These are phyloP conservation scores for Malurus melanocephalus DNA, from an alignment of 2,113 vertebrate species.

Conservation along the genomic window DNA sequence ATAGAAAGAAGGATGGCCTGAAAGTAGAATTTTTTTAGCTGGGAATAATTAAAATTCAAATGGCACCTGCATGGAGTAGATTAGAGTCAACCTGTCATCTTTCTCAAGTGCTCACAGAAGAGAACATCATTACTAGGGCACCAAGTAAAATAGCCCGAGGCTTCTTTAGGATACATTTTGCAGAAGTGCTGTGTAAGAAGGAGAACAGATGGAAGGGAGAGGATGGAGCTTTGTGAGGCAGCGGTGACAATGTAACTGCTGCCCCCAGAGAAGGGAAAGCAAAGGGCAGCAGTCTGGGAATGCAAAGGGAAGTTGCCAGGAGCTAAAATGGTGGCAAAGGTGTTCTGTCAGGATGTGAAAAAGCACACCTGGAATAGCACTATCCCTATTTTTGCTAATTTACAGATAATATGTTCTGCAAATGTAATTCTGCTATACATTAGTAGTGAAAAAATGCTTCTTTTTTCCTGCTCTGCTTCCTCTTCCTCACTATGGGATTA, in stretches of 20 bases:
- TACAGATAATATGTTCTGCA: neutral
- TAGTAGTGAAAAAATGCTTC: neutral
- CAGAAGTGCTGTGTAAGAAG: neutral
- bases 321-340: neutral
- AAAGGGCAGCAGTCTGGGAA: neutral
- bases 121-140: constrained; percentile 30
- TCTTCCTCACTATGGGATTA: neutral
- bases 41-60: constrained; percentile 37
- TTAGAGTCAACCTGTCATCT: constrained; percentile 41
- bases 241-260: neutral
- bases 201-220: neutral
- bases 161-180: neutral
- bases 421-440: neutral
- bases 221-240: neutral
- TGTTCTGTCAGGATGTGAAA: neutral
- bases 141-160: constrained; percentile 9
- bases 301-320: neutral
- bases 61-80: neutral
- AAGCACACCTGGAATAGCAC: neutral
- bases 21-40: constrained; percentile 3
- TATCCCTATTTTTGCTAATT: neutral
- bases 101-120: neutral
- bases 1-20: neutral
- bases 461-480: neutral
- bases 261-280: neutral